phyloP scores from a whole-genome alignment of 2,888 invertebrate species.

The Cantharis lateralis region DNA sequence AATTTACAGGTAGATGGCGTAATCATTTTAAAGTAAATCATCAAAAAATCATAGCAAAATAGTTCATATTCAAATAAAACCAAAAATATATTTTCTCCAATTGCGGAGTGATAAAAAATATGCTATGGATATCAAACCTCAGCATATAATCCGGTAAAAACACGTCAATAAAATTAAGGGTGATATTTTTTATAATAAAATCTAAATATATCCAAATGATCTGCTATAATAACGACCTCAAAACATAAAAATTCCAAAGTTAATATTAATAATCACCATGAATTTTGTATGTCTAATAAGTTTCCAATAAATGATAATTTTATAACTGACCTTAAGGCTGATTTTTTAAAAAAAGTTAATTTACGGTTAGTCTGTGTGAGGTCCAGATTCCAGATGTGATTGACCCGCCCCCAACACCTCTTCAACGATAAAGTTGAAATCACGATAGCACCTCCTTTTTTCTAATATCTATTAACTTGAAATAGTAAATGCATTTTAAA shows the following conservation, averaged over 20 bases:
- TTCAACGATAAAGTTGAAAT: slow-evolving; percentile 16
- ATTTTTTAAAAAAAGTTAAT: slow-evolving; percentile 38
- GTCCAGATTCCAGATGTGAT: slow-evolving; percentile 39
- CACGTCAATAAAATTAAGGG: too few species aligned
- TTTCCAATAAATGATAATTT: slow-evolving; percentile 45
- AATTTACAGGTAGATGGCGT: too few species aligned
- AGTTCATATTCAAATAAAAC: too few species aligned
- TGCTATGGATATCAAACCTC: too few species aligned
- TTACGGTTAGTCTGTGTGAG: slow-evolving; percentile 40
- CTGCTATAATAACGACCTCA: slow-evolving; percentile 1
- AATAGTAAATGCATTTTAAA: not conserved
- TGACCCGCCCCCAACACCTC: slow-evolving; percentile 39
- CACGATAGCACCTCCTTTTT: slow-evolving; percentile 22
- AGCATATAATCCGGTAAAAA: too few species aligned
- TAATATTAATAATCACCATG: slow-evolving; percentile 17
- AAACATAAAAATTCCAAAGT: slow-evolving; percentile 15
- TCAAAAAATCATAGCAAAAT: too few species aligned
- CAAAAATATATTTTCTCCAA: too few species aligned
- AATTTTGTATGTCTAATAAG: slow-evolving; percentile 30
- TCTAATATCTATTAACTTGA: not conserved
- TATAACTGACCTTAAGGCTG: slow-evolving; percentile 32
- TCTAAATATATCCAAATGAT: not conserved
- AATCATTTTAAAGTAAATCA: too few species aligned
- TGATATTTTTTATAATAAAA: not conserved
- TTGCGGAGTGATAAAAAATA: too few species aligned